A percentile compares a stretch with the other conserved stretches of the same genome.
Evolutionary conservation across 2,888 invertebrate species (phyloP).

Genomic region (Bhutanitis thaidina): DNA sequence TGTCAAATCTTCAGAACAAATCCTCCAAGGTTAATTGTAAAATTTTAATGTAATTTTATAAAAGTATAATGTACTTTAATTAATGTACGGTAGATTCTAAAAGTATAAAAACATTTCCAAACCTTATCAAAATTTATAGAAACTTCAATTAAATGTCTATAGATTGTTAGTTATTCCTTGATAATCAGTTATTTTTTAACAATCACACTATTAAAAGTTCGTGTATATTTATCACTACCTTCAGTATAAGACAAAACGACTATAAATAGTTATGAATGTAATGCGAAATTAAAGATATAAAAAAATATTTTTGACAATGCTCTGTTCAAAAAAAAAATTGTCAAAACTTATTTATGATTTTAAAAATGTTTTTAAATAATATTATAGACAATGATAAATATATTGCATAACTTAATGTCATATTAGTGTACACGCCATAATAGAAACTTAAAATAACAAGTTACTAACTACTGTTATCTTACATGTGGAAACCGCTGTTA

Average conservation of each 20-base stretch:
- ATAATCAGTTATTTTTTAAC: constrained; percentile 46
- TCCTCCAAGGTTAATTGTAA: no score
- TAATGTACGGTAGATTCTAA: no score
- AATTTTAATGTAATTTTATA: no score
- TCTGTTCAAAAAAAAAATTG: neutral
- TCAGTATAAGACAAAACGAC: neutral
- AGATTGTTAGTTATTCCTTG: constrained; percentile 41
- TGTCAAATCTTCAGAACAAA: no score
- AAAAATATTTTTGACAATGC: constrained; percentile 26
- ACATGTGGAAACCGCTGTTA: constrained; percentile 29
- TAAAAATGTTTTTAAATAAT: constrained; percentile 45
- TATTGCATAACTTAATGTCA: constrained; percentile 60
- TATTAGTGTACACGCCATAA: constrained; percentile 52
- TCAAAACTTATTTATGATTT: neutral
- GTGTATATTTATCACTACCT: neutral
- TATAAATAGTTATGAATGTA: neutral
- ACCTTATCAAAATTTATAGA: no score
- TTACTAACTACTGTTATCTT: constrained; percentile 39
- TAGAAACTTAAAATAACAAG: constrained; percentile 51
- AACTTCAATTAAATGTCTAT: neutral
- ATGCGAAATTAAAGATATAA: constrained; percentile 39
- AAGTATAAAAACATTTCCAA: no score
- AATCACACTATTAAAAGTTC: constrained; percentile 22
- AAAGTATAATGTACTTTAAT: no score
- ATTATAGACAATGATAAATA: constrained; percentile 58